These are phyloP conservation scores for Apis mellifera DNA, from an alignment of 1,140 invertebrate species.

Conservation along the genomic window Amel_HAv3.1 CM009938.2:7709001-7709500, in stretches of 20 bases:
- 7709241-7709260: constrained; percentile 83
- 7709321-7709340: constrained; percentile 67
- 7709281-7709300: constrained; percentile 81
- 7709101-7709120: constrained; percentile 86
- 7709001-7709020: too few species aligned
- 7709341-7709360: constrained; percentile 68
- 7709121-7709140: constrained; percentile 82
- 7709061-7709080: constrained; percentile 91
- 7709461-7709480: constrained; percentile 62
- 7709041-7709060: constrained; percentile 81
- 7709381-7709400: constrained; percentile 73
- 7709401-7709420: constrained; percentile 68
- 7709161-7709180: constrained; percentile 83
- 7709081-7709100: constrained; percentile 87
- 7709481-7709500: constrained; percentile 56
- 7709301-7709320: constrained; percentile 78
- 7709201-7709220: constrained; percentile 83
- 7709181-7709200: constrained; percentile 84
- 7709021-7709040: too few species aligned
- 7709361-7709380: constrained; percentile 79
- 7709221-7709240: constrained; percentile 87
- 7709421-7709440: constrained; percentile 64
- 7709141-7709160: constrained; percentile 85
- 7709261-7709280: constrained; percentile 83
- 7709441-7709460: constrained; percentile 53